Conservation (phyloP, 2,888 invertebrate species). For the Drosophila rubida region DNA sequence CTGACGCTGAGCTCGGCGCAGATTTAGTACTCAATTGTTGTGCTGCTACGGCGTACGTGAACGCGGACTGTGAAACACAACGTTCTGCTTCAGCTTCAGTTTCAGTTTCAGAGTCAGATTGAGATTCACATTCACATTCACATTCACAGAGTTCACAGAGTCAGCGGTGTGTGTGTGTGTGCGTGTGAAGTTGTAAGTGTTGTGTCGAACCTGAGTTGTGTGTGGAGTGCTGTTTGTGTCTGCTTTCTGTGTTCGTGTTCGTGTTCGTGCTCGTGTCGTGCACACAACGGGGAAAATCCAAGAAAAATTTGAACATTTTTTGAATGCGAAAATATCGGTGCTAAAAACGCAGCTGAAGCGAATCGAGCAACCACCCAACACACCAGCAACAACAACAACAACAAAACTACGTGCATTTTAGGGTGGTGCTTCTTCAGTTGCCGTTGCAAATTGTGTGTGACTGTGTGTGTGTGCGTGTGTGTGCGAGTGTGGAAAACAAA, state of each 20-base stretch:
- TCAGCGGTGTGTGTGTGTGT: constrained; percentile 9
- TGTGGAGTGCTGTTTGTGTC: constrained; percentile 29
- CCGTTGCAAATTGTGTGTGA: constrained; percentile 4
- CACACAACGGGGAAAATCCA: constrained; percentile 33
- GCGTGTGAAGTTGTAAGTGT: constrained; percentile 28
- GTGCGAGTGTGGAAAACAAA: constrained; percentile 3
- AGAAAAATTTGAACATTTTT: constrained; percentile 22
- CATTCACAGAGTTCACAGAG: constrained; percentile 7
- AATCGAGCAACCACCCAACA: constrained; percentile 19
- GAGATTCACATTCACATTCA: too few relatives aligned
- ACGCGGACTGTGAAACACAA: constrained; percentile 68
- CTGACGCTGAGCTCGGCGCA: constrained; percentile 66
- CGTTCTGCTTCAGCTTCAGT: constrained; percentile 11
- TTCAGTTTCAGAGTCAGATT: too few relatives aligned
- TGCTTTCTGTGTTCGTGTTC: background rate
- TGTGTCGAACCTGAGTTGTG: constrained; percentile 12
- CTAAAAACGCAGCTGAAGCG: constrained; percentile 20
- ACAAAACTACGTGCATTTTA: constrained; percentile 4
- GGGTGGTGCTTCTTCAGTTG: constrained; percentile 20
- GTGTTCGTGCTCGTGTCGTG: constrained; percentile 16
- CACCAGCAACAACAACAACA: background rate
- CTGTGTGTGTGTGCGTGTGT: constrained; percentile 16
- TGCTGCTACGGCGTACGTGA: constrained; percentile 83
- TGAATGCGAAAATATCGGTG: constrained; percentile 6
- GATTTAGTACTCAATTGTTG: constrained; percentile 85